phyloP scores from a whole-genome alignment of 1,140 invertebrate species.

The Bombus confusus region DNA sequence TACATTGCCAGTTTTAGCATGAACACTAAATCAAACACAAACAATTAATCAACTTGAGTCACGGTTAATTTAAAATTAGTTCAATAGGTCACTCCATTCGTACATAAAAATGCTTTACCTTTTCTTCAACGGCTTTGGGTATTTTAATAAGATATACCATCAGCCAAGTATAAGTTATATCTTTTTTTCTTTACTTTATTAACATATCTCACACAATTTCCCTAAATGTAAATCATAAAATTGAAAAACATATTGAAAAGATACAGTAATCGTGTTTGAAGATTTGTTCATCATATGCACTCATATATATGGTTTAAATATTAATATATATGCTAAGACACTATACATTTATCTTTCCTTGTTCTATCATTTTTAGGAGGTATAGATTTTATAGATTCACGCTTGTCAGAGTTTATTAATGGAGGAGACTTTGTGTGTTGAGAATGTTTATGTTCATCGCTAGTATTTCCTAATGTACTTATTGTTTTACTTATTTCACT shows the following conservation, averaged over 20 bases:
- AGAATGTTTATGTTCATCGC: constrained; percentile 19
- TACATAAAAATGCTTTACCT: constrained; percentile 75
- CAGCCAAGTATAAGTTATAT: constrained; percentile 75
- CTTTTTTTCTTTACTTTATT: constrained; percentile 76
- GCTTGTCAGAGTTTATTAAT: constrained; percentile 27
- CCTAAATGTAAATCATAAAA: constrained; percentile 68
- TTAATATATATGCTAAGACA: constrained; percentile 51
- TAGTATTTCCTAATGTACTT: constrained; percentile 25
- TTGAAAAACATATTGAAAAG: constrained; percentile 51
- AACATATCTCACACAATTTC: constrained; percentile 77
- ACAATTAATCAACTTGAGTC: constrained; percentile 69
- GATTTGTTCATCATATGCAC: constrained; percentile 1
- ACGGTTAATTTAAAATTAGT: constrained; percentile 75
- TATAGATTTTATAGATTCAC: constrained; percentile 30
- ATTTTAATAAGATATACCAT: constrained; percentile 71
- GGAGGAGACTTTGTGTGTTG: constrained; percentile 22
- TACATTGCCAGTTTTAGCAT: constrained; percentile 60
- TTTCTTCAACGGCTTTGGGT: constrained; percentile 69
- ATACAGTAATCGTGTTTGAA: constrained; percentile 16
- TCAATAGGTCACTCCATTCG: constrained; percentile 74
- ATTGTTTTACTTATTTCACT: constrained; percentile 6
- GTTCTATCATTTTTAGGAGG: constrained; percentile 39
- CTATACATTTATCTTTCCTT: constrained; percentile 79
- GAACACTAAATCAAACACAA: constrained; percentile 73
- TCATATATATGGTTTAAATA: not conserved